Conservation (phyloP, 2,797 vertebrate genomes). For the Chromis chromis region DNA sequence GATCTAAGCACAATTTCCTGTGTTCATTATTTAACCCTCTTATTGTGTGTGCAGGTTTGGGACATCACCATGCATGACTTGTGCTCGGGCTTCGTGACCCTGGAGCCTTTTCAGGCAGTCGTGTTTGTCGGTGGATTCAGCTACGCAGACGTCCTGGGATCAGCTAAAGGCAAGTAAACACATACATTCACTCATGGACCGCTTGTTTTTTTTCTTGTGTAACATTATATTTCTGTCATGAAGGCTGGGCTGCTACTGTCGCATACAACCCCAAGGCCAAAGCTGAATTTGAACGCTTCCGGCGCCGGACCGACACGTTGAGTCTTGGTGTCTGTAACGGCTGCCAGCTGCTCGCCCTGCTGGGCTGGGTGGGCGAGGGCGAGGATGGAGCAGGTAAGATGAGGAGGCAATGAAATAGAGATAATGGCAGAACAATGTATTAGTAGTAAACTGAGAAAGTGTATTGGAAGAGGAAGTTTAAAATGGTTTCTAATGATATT, state of each 20-base stretch:
- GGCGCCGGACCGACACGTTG: constrained; percentile 86
- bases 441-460: background rate
- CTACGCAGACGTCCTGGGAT: constrained; percentile 93
- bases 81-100: constrained; percentile 84
- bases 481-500: background rate
- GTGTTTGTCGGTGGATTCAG: constrained; percentile 97
- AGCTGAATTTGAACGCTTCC: constrained; percentile 88
- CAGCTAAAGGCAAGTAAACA: constrained; percentile 88
- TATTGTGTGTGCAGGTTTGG: constrained; percentile 87
- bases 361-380: constrained; percentile 90
- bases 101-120: constrained; percentile 88
- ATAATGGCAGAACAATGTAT: background rate
- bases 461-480: background rate
- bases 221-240: constrained; percentile 22
- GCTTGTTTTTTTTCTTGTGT: background rate
- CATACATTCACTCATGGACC: background rate
- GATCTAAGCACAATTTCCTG: background rate
- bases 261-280: constrained; percentile 85
- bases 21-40: background rate
- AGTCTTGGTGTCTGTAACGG: constrained; percentile 95
- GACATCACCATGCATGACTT: constrained; percentile 94
- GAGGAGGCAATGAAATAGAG: background rate
- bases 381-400: constrained; percentile 66
- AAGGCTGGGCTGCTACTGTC: constrained; percentile 93
- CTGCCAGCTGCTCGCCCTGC: constrained; percentile 91